Base-by-base conservation (phyloP, 2,888 invertebrate genomes). In the Macrostomum cliftonense region DNA sequence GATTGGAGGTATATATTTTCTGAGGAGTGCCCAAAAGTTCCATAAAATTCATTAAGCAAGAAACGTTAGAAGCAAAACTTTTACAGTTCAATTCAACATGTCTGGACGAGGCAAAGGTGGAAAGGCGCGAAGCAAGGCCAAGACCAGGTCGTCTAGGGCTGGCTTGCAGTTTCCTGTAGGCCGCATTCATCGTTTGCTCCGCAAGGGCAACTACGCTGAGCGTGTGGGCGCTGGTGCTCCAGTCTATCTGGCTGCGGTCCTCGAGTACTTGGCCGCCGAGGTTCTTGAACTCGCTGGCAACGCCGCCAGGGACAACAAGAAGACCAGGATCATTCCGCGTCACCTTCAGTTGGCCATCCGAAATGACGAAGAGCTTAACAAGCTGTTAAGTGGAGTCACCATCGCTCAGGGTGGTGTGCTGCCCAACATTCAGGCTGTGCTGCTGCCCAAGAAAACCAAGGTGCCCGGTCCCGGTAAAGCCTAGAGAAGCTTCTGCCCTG, bases 331-430 rank as follows among this genome's bases (percentile, higher is more conserved):
- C 61, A 79, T 80, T 49, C 82, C 83, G 1, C 75, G 83, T 45
- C 83, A 83, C 65, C 72, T 84, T 20, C 80, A 83, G 63, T 63
- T 85, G 55, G 83, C 83, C 20, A 79, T 84, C 53, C 74, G 81
- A 14, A 83, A 82, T 65, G 84, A 85, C 64, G 82, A 83, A 58
- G 84, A 85, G 61, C 71, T 85, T 60, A 82, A 81, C 67, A 80
- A 78, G 64, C 72, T 85, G 45, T 67, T 85, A 5, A 75, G 77
- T 0, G 80, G 80, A 40, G 83, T 83, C 1, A 83, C 82, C 16
- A 83, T 85, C 62, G 79, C 82, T 20, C 80, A 84, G 68, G 84
- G 84, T 52, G 85, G 84, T 59, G 84, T 85, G 0, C 65, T 86
- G 61, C 83, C 84, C 0, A 80, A 80, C 61, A 83, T 83, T 56